Evolutionary conservation across 2,113 vertebrate genomes (phyloP).

Genomic region (Fulica atra): DNA sequence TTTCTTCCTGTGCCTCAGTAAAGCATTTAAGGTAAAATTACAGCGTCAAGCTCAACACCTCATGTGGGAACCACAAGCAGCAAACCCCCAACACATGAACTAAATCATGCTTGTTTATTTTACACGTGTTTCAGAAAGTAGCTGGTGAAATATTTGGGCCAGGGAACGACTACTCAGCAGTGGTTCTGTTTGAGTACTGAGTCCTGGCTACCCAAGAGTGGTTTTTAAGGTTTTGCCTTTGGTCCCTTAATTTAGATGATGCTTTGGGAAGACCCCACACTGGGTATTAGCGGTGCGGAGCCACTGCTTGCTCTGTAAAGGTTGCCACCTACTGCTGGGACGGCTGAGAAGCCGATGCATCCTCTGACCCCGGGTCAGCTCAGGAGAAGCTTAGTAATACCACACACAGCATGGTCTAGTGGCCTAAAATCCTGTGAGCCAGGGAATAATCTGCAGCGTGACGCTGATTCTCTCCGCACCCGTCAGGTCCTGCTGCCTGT

Average conservation of each 20-base stretch:
- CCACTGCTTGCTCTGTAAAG: neutral
- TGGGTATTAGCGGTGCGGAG: neutral
- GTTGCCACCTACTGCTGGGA: neutral
- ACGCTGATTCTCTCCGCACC: neutral
- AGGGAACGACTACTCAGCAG: neutral
- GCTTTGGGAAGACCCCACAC: neutral
- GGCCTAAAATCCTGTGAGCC: neutral
- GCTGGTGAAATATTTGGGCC: neutral
- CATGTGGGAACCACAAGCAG: neutral
- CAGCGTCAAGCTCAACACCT: neutral
- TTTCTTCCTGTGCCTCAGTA: neutral
- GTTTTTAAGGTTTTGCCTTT: neutral
- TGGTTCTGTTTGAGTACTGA: neutral
- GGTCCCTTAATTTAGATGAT: neutral
- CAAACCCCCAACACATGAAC: neutral
- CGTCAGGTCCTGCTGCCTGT: fast-evolving
- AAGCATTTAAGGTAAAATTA: neutral
- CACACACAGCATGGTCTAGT: neutral
- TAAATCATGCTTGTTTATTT: neutral
- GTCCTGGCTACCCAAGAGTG: neutral
- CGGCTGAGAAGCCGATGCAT: neutral
- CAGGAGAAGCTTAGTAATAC: neutral
- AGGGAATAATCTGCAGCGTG: neutral
- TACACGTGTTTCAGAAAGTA: neutral
- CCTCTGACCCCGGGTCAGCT: neutral